Base-by-base conservation (phyloP, 2,797 vertebrate genomes). In the Clarias pachynema region DNA sequence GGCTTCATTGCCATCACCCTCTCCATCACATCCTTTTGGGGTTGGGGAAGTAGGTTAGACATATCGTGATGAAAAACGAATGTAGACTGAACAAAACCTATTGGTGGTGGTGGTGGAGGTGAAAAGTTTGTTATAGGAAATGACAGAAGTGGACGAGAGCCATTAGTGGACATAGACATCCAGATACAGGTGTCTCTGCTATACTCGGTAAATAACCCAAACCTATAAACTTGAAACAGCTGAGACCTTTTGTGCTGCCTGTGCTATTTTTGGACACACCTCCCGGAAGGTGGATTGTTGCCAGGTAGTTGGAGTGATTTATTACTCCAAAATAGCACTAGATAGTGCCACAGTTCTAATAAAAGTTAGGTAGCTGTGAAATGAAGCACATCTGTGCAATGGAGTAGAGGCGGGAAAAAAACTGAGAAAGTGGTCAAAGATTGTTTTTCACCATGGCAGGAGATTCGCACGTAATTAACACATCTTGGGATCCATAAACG, bases 1-100 rank as follows among this genome's bases (percentile, higher is more conserved):
- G 56, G 82, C 83, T 83, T 87, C 90, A 89, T 92, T 86, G 88
- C n/a, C 10, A n/a, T 89, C 79, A 89, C 85, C 75, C 88, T 91
- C 89, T 73, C 72, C 63, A 82, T 68, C 63, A 91, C 91, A 86
- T 86, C 69, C 70, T 85, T 80, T 72, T 56, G 60, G n/a, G n/a
- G 29, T 79, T 84, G 49, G 15, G 40, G 53, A 83, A 60, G 60
- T 84, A 87, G 86, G 91, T 91, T 90, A 86, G 86, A 89, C 87
- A 86, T 85, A 87, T 82, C 56, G 44, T 40, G 69, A 40, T n/a
- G 57, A 40, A 62, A 62, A 40, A 40, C 24, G 16, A 18, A 53
- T 81, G 37, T 24, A 49, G 14, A 44, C 1, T 3, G 37, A 26
- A 29, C 53, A 81, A 77, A 77, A 24, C 18, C 56, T 31, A 4